Evolutionary conservation across 2,797 vertebrate species (phyloP), one percentile per base, ranked within the genome.

Genomic region (Lithobates sylvaticus): DNA sequence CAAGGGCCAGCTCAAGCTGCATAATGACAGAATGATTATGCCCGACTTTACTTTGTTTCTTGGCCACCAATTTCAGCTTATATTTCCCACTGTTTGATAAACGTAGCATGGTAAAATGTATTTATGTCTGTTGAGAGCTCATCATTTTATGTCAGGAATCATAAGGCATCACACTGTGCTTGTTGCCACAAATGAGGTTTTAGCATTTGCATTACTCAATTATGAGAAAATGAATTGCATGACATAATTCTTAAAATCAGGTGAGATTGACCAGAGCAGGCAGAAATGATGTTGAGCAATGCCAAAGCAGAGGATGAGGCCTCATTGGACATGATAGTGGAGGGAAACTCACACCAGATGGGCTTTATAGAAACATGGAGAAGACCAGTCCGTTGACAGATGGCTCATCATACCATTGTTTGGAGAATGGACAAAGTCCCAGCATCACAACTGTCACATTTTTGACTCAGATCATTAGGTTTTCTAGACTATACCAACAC

Each of bases 21-120:
- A 71, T 36, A 81, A 26, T 81, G 67, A 58, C 36, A 29, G 44
- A 29, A 81, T 70, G 67, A 74, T 82, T 73, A 72, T 61, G 50
- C 70, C 73, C 36, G 12, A 50, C 36, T 42, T 54, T 73, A 47
- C 44, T 73, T 74, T 82, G 39, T 82, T 54, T 82, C 70, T 42
- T 74, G 70, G 32, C 69, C n/a, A 18, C 34, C 42, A 39, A 26
- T 69, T 72, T 42, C 36, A 12, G 13, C 15, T 73, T 72, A 39
- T n/a, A 81, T 61, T 26, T 81, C 50, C 79, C 34, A 23, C 68
- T 29, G 68, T 61, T n/a, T 82, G n/a, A 73, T 73, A 72, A 64
- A 12, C 44, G 54, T 27, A 27, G 3, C 13, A 73, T 64, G 21
- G 68, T n/a, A 27, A 50, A 27, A 73, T 81, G 58, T 54, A 61